Base-by-base conservation (phyloP, 2,888 invertebrate genomes). In the Hyppa rectilinea region DNA sequence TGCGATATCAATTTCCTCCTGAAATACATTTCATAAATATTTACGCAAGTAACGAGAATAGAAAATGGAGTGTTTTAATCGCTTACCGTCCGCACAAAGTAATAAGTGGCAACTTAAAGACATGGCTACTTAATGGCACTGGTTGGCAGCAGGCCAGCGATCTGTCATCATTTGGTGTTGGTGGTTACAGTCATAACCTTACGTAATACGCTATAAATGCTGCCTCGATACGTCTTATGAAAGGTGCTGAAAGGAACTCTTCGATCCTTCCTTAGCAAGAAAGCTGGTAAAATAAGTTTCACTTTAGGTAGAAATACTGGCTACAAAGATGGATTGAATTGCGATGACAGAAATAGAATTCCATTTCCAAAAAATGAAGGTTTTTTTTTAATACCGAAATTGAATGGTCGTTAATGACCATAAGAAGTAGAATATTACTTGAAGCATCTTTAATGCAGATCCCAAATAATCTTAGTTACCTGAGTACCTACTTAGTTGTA, bases 101-200 rank as follows among this genome's bases (percentile, higher is more conserved):
- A 75, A 60, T 82, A 81, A 84, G 82, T 79, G 79, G 69, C 53
- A 79, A 79, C 73, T 82, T 69, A 69, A 61, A 69, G 82, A 75
- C 79, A 53, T 45, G 68, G 77, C 60, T 75, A 69, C 63, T 75
- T 84, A 79, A 82, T 78, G 72, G 82, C 60, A 62, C 71, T 71
- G 40, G 58, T 67, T 82, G 82, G 82, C 84, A 50, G 23, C 9
- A 26, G 43, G 82, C 82, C 82, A 82, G 66, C 76, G 49, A 84
- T 82, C 71, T 79, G 75, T 84, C 82, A 84, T 84, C 73, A 63
- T 84, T 79, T 70, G 49, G 84, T 73, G 68, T 53, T 64, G 81
- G 69, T 60, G 76, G 47, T 56, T 65, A 58, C 71, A 59, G 40
- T 76, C 64, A 67, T 76, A 61, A 52, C 64, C 53, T 62, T 80